These are phyloP conservation scores for Chrysotoxum bicinctum DNA, from an alignment of 2,888 invertebrate species.

Conservation along the genomic window DNA sequence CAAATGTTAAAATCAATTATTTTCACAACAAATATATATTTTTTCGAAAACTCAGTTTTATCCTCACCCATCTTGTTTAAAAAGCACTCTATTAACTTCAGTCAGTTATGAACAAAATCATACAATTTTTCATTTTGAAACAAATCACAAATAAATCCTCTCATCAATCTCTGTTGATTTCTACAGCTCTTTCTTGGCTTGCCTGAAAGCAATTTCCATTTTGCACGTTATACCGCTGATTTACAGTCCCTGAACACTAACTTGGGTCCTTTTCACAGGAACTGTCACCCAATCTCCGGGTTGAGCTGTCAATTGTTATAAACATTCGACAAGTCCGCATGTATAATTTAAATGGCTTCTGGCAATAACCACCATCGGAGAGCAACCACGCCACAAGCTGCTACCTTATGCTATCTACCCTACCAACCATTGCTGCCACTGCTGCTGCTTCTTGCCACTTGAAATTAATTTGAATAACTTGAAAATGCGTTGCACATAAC, in stretches of 20 bases:
- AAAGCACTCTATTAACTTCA: not conserved
- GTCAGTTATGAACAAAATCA: no score
- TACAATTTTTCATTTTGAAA: not conserved
- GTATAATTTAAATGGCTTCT: constrained; percentile 50
- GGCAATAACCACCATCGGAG: constrained; percentile 24
- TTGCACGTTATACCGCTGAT: constrained; percentile 9
- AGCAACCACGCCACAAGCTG: constrained; percentile 18
- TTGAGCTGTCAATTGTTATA: constrained; percentile 64
- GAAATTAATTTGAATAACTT: constrained; percentile 71
- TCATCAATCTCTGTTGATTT: not conserved
- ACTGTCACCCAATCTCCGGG: constrained; percentile 72
- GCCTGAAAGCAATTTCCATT: not conserved
- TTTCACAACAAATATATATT: no score
- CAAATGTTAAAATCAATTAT: no score
- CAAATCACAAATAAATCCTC: not conserved
- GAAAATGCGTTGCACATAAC: constrained; percentile 69
- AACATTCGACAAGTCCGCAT: constrained; percentile 53
- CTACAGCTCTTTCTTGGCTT: not conserved
- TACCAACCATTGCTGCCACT: not conserved
- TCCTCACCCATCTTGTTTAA: no score
- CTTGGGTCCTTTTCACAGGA: constrained; percentile 66
- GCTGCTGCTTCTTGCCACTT: constrained; percentile 35
- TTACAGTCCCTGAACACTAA: constrained; percentile 2
- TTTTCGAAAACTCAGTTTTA: no score
- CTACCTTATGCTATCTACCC: constrained; percentile 16